Evolutionary conservation across 2,888 invertebrate genomes (phyloP), one percentile per base, ranked within the genome.

Genomic region (Cosmorhoe ocellata): DNA sequence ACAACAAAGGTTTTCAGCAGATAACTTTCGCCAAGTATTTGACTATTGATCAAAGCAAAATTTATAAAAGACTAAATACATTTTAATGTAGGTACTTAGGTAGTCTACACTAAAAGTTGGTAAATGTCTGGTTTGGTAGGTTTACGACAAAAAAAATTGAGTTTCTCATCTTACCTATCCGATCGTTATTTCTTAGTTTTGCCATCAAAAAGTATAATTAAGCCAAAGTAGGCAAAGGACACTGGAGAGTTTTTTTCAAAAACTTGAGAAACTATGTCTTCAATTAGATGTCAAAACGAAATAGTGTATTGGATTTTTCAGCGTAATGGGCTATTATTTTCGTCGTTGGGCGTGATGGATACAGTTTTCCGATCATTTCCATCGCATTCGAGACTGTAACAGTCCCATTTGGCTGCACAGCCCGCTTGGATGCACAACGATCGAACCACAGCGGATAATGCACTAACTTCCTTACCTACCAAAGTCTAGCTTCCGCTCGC

Each of bases 1-100:
- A 42, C 59, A 63, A 66, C 61, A 39, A 32, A 28, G 37, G 11
- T 36, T 38, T 18, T n/a, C n/a, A n/a, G n/a, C 18, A 3, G 10
- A 26, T 14, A 31, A 12, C 24, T 11, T 36, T 34, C 7, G 18
- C 8, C 4, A 26, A 2, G 2, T 10, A 10, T 1, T 31, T 11
- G 18, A 12, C 3, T 11, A 18, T 26, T 12, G 24, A 24, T 18
- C 2, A 18, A 18, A 18, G 18, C n/a, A n/a, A n/a, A n/a, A 18
- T 18, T 3, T 18, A 3, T 2, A 18, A 2, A 18, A 18, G 18
- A 18, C 18, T 18, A 3, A 18, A 18, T n/a, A n/a, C n/a, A 18
- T 18, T 18, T 18, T 18, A 18, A n/a, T n/a, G n/a, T n/a, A n/a
- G n/a, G n/a, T n/a, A n/a, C n/a, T n/a, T n/a, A n/a, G n/a, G n/a